Evolutionary conservation across 2,113 vertebrate species (phyloP).

Genomic region (Scopus umbretta): DNA sequence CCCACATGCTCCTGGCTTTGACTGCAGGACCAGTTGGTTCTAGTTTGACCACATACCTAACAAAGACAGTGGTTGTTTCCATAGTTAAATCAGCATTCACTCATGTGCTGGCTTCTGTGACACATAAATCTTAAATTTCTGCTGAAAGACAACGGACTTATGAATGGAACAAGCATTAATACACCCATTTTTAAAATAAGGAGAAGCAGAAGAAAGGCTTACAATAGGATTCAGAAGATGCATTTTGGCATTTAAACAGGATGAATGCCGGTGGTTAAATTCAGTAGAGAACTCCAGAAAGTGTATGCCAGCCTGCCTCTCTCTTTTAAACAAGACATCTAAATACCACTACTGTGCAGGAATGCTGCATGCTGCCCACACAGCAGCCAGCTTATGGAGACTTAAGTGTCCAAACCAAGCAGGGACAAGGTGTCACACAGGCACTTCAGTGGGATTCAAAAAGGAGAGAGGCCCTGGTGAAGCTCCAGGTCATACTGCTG

Average conservation of each 20-base stretch:
- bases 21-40: neutral
- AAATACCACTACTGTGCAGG: neutral
- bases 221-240: neutral
- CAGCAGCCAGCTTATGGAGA: neutral
- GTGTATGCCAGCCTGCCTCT: neutral
- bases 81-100: neutral
- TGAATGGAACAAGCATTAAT: neutral
- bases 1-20: neutral
- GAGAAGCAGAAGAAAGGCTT: neutral
- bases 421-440: neutral
- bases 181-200: neutral
- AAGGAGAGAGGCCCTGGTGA: neutral
- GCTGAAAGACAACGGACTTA: neutral
- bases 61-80: neutral
- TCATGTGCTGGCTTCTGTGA: neutral
- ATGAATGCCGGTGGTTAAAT: neutral
- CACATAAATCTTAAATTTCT: neutral
- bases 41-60: neutral
- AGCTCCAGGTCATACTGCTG: neutral
- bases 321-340: neutral
- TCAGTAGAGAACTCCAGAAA: neutral
- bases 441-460: neutral
- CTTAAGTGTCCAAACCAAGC: neutral
- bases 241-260: neutral
- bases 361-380: neutral